Evolutionary conservation across 2,888 invertebrate genomes (phyloP), one percentile per base, ranked within the genome.

Genomic region (Zhuqinia jingwanae): DNA sequence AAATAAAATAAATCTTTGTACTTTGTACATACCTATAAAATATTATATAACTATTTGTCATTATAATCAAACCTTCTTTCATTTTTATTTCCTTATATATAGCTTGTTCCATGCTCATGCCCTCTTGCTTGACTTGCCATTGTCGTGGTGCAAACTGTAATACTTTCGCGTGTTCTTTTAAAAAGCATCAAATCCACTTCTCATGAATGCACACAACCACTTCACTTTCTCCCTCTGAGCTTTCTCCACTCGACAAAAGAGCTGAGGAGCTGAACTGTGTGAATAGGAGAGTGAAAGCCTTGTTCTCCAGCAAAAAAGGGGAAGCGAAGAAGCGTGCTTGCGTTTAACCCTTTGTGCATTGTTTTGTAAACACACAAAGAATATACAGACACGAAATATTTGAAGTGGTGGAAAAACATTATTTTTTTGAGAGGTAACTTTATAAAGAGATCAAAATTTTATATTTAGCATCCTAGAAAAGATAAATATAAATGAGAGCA

Each of bases 221-320:
- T 83, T 42, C 60, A 82, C 82, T 82, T 75, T 75, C 76, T 65
- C 83, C 83, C 65, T 83, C 56, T 56, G 45, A 84, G 70, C 84
- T 77, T 77, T 84, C 58, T 53, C 63, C 65, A 65, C 65, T 65
- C 65, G 42, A 65, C 65, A 65, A 65, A 65, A 42, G 65, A 25
- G 65, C 65, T 65, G 65, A 36, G 30, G 36, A 65, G 60, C 25
- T 22, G 25, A 60, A 60, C 25, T 36, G 65, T n/a, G n/a, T n/a
- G n/a, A n/a, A n/a, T n/a, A n/a, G n/a, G n/a, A n/a, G n/a, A 30
- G 36, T 36, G 36, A 30, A 65, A 17, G 17, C 30, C 60, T 47
- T 60, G 47, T 63, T 42, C 13, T 53, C n/a, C n/a, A n/a, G 6
- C 50, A 65, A 15, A 2, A 36, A 65, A 30, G 65, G 65, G 65